phyloP scores from a whole-genome alignment of 2,888 invertebrate species.

The Pammene fasciana region DNA sequence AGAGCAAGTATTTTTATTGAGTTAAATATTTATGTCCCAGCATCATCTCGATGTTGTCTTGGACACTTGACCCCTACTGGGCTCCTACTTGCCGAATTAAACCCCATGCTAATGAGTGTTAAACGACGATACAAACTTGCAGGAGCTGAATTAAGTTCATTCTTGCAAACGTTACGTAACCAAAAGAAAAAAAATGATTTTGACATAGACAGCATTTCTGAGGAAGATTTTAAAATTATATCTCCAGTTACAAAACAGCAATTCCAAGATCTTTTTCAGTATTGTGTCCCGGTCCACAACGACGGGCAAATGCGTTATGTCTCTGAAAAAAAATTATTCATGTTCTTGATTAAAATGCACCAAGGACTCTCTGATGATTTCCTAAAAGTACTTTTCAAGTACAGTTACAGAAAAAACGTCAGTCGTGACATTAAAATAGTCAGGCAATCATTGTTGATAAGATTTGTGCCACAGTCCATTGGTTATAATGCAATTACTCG shows the following conservation, averaged over 20 bases:
- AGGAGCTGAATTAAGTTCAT: slow-evolving; percentile 3
- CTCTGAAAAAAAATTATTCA: background rate
- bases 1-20: slow-evolving; percentile 12
- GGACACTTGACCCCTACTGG: slow-evolving; percentile 11
- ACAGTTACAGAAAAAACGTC: background rate
- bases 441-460: slow-evolving; percentile 4
- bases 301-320: background rate
- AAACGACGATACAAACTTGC: slow-evolving; percentile 13
- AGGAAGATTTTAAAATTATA: slow-evolving; percentile 2
- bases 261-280: background rate
- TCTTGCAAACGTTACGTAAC: slow-evolving; percentile 11
- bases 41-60: slow-evolving; percentile 20
- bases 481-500: slow-evolving; percentile 8
- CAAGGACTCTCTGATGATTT: slow-evolving; percentile 10
- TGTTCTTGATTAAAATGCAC: background rate
- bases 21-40: slow-evolving; percentile 11
- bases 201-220: too few species aligned
- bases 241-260: background rate
- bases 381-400: slow-evolving; percentile 10
- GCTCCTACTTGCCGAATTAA: slow-evolving; percentile 12
- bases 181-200: too few species aligned
- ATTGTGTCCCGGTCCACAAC: background rate
- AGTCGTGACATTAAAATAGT: background rate
- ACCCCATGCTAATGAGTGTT: slow-evolving; percentile 5
- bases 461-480: slow-evolving; percentile 9